Evolutionary conservation across 30 jellyfish, hydroid and myxozoan genomes (phyloP), one percentile per base, ranked within the genome.

Genomic region (Hydractinia echinata): DNA sequence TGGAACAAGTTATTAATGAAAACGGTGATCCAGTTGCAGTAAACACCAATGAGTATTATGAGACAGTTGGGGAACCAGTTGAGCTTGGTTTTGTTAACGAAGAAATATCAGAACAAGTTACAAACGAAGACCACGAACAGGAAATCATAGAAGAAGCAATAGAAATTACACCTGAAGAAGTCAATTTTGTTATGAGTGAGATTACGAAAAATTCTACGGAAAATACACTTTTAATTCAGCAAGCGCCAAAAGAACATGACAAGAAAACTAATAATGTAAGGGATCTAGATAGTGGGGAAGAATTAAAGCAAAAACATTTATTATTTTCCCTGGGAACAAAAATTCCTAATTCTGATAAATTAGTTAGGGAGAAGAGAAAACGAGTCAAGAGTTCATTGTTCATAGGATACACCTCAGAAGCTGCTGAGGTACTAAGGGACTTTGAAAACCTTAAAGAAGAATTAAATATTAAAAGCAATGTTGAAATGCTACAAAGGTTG

Each of bases 1-100:
- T 71, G 81, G 81, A 71, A 60, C 81, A 71, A 71, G 81, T 71
- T n/a, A 50, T 71, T 9, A 71, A 71, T 71, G 81, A 71, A 20
- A 71, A 71, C 4, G 81, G 81, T n/a, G 81, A 71, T 15, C 18
- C 61, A 71, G 81, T 71, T 8, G 69, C 69, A 11, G 19, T 58
- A 58, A 58, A 58, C 19, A 58, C 69, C 15, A 60, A 71, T n/a
- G 81, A 52, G 15, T 71, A 71, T 71, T 71, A 71, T 71, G 81
- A 71, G 53, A 71, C 81, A 20, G 61, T 71, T 4, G 66, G 44
- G 39, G 18, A 52, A 48, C 18, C 81, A 9, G 53, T n/a, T 20
- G 60, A 55, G 10, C 11, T n/a, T 60, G 81, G 61, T 51, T n/a
- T 44, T 64, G 39, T 64, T n/a, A 44, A 44, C 19, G 16, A 6